phyloP scores from a whole-genome alignment of 2,797 vertebrate genomes.

The Lagocephalus sceleratus region DNA sequence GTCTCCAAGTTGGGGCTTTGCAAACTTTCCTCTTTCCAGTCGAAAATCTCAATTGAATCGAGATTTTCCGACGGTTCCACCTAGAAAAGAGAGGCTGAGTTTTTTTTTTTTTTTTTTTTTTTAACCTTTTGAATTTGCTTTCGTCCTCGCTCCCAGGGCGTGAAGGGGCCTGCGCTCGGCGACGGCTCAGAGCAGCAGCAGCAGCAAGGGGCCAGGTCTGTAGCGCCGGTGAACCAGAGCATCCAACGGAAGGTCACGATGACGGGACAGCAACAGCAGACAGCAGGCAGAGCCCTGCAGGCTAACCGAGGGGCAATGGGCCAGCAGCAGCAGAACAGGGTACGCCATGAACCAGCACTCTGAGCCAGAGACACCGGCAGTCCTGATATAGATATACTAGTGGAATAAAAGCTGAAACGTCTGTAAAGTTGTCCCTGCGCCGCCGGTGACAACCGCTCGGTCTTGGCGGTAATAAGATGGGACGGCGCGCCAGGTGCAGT shows the following conservation, averaged over 20 bases:
- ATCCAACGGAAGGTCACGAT: slow-evolving; percentile 88
- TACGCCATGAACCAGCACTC: slow-evolving; percentile 42
- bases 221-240: slow-evolving; percentile 68
- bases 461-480: slow-evolving; percentile 61
- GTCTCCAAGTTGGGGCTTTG: slow-evolving; percentile 21
- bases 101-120: too few relatives aligned
- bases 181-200: slow-evolving; percentile 69
- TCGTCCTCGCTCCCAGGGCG: slow-evolving; percentile 72
- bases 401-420: slow-evolving; percentile 34
- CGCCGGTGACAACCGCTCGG: slow-evolving; percentile 12
- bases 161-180: slow-evolving; percentile 74
- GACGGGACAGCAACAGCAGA: slow-evolving; percentile 73
- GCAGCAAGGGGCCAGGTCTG: slow-evolving; percentile 58
- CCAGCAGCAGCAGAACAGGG: slow-evolving; percentile 77
- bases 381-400: slow-evolving; percentile 24
- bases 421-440: slow-evolving; percentile 42
- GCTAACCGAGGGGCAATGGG: slow-evolving; percentile 75
- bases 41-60: slow-evolving; percentile 12
- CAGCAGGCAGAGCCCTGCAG: slow-evolving; percentile 49
- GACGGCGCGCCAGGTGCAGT: slow-evolving; percentile 71
- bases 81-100: not conserved
- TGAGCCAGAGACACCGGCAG: too few relatives aligned
- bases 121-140: slow-evolving; percentile 16
- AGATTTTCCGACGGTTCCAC: not conserved
- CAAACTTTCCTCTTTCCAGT: slow-evolving; percentile 4